These are phyloP conservation scores for Hucho hucho DNA, from an alignment of 2,113 vertebrate species.

Conservation along the genomic window DNA sequence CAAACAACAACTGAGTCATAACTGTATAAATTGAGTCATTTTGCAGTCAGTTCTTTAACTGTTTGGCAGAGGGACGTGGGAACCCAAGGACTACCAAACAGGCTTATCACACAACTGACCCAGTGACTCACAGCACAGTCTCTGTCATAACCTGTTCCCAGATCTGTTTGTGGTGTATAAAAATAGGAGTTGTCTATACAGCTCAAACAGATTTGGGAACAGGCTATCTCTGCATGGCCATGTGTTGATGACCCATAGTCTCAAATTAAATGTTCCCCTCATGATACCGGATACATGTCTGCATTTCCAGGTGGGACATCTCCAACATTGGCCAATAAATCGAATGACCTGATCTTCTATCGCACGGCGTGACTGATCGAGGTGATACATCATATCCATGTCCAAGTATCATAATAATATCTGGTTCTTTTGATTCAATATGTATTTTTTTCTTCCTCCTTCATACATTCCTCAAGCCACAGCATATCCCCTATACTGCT, in stretches of 20 bases:
- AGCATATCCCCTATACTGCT: not conserved
- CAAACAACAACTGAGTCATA: no score
- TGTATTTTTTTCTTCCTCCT: no score
- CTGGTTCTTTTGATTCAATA: constrained; percentile 27
- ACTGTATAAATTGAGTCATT: not conserved
- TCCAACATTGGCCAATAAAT: not conserved
- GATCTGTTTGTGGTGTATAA: not conserved
- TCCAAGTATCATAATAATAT: constrained; percentile 45
- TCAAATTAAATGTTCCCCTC: not conserved
- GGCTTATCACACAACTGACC: no score
- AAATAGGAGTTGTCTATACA: not conserved
- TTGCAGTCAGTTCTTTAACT: not conserved
- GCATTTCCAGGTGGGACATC: not conserved
- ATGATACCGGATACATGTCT: not conserved
- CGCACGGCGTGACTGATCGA: not conserved
- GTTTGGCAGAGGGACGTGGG: no score
- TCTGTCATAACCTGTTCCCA: no score
- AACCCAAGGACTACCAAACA: not conserved
- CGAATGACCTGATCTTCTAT: not conserved
- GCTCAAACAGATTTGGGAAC: no score
- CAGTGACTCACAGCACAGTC: not conserved
- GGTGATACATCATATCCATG: constrained; percentile 33
- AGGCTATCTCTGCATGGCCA: not conserved
- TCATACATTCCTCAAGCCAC: not conserved
- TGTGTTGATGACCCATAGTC: not conserved